Percentiles rank a stretch among this genome's conserved stretches.
Conservation (phyloP, 2,113 vertebrate species). For the Hippocampus mohnikei region DNA sequence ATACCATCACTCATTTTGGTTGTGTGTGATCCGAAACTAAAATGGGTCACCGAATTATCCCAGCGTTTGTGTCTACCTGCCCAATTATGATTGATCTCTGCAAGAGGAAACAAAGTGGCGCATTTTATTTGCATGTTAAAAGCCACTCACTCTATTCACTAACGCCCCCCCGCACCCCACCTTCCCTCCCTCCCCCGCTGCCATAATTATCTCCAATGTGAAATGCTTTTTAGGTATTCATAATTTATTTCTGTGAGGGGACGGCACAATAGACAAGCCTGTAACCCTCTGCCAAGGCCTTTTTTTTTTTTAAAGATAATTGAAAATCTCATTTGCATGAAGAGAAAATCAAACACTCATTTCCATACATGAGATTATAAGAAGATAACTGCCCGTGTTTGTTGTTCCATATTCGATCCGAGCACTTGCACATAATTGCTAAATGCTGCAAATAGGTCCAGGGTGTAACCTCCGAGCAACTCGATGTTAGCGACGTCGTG, state of each 20-base stretch:
- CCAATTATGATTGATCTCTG: slow-evolving; percentile 76
- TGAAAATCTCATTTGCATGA: slow-evolving; percentile 81
- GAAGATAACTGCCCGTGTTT: slow-evolving; percentile 75
- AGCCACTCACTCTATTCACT: slow-evolving; percentile 46
- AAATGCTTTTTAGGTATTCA: slow-evolving; percentile 76
- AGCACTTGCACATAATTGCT: slow-evolving; percentile 69
- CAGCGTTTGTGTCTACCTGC: slow-evolving; percentile 71
- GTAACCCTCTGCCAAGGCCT: slow-evolving; percentile 65
- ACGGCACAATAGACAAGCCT: slow-evolving; percentile 66
- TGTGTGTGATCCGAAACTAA: slow-evolving; percentile 65
- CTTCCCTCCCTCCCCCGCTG: slow-evolving; percentile 28
- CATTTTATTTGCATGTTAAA: slow-evolving; percentile 77
- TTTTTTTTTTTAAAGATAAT: slow-evolving; percentile 70
- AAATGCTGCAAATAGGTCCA: slow-evolving; percentile 67
- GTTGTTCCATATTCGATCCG: slow-evolving; percentile 70
- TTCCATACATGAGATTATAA: slow-evolving; percentile 77
- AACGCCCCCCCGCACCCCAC: slow-evolving; percentile 24
- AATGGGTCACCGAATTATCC: slow-evolving; percentile 70
- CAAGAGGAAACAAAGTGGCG: slow-evolving; percentile 70
- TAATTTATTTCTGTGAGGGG: slow-evolving; percentile 72
- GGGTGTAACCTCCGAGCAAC: slow-evolving; percentile 58
- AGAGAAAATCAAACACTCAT: slow-evolving; percentile 77
- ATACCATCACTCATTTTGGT: neutral
- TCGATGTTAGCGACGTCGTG: slow-evolving; percentile 31
- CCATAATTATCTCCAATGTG: slow-evolving; percentile 73